phyloP scores from a whole-genome alignment of 2,113 vertebrate genomes.

The Pao palembangensis region DNA sequence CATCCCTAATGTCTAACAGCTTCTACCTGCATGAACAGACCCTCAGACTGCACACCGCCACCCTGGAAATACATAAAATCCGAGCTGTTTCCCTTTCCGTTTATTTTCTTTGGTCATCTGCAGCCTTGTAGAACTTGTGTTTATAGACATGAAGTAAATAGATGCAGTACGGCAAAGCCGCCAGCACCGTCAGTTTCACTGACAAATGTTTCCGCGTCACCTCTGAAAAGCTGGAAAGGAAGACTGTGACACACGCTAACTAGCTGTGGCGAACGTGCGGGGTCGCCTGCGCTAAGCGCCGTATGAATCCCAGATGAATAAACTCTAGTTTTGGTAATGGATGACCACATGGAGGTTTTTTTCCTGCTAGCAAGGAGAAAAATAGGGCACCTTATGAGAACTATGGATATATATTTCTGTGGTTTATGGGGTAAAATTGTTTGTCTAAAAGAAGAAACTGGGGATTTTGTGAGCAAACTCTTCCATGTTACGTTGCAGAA shows the following conservation, averaged over 20 bases:
- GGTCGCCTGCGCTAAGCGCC: conserved; percentile 34
- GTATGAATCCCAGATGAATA: conserved; percentile 49
- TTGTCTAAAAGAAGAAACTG: conserved; percentile 45
- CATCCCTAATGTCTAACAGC: conserved; percentile 53
- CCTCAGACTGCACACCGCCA: conserved; percentile 42
- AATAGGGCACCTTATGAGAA: conserved; percentile 20
- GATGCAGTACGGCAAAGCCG: conserved; percentile 43
- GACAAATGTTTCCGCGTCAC: conserved; percentile 28
- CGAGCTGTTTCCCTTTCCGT: conserved; percentile 37
- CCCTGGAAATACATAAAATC: conserved; percentile 60
- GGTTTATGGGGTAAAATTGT: conserved; percentile 54
- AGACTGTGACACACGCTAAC: conserved; percentile 50
- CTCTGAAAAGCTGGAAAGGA: conserved; percentile 31
- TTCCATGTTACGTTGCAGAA: conserved; percentile 46
- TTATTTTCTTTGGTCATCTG: conserved; percentile 63
- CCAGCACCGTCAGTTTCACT: conserved; percentile 42
- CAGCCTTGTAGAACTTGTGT: conserved; percentile 29
- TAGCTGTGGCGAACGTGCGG: conserved; percentile 36
- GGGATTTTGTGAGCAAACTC: conserved; percentile 53
- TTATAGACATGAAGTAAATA: conserved; percentile 51
- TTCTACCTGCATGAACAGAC: conserved; percentile 37
- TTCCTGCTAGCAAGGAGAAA: conserved; percentile 33
- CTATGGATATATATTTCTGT: conserved; percentile 29
- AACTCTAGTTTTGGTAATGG: conserved; percentile 18
- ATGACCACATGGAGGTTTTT: conserved; percentile 33